A percentile compares a stretch with the other conserved stretches of the same genome.
These are phyloP conservation scores for Pseudorasbora parva DNA, from an alignment of 2,113 vertebrate genomes.

Conservation along the genomic window DNA sequence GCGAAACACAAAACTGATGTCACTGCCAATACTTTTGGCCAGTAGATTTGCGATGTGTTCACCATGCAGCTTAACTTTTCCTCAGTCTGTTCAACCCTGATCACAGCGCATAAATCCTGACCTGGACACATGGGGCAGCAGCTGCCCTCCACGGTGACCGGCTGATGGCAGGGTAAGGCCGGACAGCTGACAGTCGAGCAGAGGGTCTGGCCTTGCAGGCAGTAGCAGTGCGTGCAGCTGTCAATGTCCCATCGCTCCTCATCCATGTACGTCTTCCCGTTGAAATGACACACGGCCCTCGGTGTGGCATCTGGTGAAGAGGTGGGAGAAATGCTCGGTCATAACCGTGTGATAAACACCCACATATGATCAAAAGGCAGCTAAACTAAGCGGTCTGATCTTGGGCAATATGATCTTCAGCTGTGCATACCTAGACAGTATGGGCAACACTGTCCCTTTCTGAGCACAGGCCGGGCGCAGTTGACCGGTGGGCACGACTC, in stretches of 20 bases:
- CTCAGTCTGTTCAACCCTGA: neutral
- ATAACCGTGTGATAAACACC: neutral
- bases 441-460: slow-evolving; percentile 91
- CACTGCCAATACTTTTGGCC: too few relatives aligned
- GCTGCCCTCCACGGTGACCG: slow-evolving; percentile 84
- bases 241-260: slow-evolving; percentile 92
- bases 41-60: neutral
- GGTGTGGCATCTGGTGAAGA: slow-evolving; percentile 80
- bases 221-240: slow-evolving; percentile 93
- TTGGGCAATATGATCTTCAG: neutral
- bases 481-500: slow-evolving; percentile 86
- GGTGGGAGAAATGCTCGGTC: neutral
- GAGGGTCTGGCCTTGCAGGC: slow-evolving; percentile 90
- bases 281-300: slow-evolving; percentile 86
- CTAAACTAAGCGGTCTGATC: neutral
- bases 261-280: slow-evolving; percentile 83
- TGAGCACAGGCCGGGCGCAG: slow-evolving; percentile 84
- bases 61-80: neutral
- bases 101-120: slow-evolving; percentile 58
- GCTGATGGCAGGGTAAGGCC: slow-evolving; percentile 81
- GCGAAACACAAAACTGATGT: too few relatives aligned
- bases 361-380: neutral
- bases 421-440: slow-evolving; percentile 87
- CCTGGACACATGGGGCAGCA: slow-evolving; percentile 91
- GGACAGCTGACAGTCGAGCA: slow-evolving; percentile 92